Evolutionary conservation across 2,888 invertebrate species (phyloP), one percentile per base, ranked within the genome.

Genomic region (Leucophenga montana): DNA sequence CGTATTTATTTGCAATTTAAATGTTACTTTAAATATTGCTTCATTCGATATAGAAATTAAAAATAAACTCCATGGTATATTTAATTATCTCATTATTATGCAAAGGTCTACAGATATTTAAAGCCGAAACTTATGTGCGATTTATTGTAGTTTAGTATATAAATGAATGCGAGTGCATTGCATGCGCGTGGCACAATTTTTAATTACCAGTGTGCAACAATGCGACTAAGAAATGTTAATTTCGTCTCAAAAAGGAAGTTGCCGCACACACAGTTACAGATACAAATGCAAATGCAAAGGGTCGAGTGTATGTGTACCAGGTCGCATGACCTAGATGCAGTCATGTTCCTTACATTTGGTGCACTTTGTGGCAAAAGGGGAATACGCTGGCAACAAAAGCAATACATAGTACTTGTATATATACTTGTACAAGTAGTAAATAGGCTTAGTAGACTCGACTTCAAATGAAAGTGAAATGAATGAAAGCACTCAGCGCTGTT

Each of bases 301-400:
- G n/a, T n/a, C n/a, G n/a, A 27, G 27, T 27, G 27, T 16, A 67
- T 48, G 46, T 46, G 20, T 68, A 53, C 48, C 62, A 74, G 75
- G 77, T 76, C 77, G 77, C 84, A 75, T 82, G 85, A 82, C 81
- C 81, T 84, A 82, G 85, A 75, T 82, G 84, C 81, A 81, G 81
- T 64, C 73, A 33, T 16, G 20, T 20, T 61, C 39, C 16, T 61
- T n/a, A 16, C 18, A 39, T 39, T n/a, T 61, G 16, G 16, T 61
- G 39, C 33, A 39, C 22, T 20, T 57, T 57, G 31, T 57, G 57
- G 31, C 68, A 67, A 59, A n/a, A 48, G 50, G 68, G 33, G 16
- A 4, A 33, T 59, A 27, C 31, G 22, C 33, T 59, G 27, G 16
- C n/a, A 50, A 50, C 33, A 59, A 59, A 59, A 59, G 27, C 33